Percentiles rank a stretch among this genome's conserved stretches.
These are phyloP conservation scores for Dynastes maya DNA, from an alignment of 2,888 invertebrate species.

Conservation along the genomic window DNA sequence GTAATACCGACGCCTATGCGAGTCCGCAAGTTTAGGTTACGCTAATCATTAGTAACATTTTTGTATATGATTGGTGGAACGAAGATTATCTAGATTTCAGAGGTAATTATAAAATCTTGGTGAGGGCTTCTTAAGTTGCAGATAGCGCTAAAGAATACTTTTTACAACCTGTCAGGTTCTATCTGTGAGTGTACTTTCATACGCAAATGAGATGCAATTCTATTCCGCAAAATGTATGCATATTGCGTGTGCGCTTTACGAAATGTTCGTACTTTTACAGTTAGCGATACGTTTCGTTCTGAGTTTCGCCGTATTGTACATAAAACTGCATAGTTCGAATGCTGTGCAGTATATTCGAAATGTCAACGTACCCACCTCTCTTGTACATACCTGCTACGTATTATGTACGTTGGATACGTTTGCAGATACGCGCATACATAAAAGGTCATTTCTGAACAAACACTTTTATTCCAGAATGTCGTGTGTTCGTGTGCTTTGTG, in stretches of 20 bases:
- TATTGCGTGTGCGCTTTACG: neutral
- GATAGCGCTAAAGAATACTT: too few relatives aligned
- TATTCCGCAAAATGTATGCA: neutral
- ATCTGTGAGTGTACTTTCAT: too few relatives aligned
- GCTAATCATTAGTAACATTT: too few relatives aligned
- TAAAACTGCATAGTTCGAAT: conserved; percentile 3
- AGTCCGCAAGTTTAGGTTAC: too few relatives aligned
- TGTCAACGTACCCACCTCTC: conserved; percentile 6
- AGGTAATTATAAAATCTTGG: too few relatives aligned
- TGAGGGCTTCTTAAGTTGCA: too few relatives aligned
- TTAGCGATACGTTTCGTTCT: neutral
- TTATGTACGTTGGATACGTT: neutral
- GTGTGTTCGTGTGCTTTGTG: conserved; percentile 1
- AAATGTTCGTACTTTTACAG: neutral
- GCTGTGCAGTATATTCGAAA: neutral
- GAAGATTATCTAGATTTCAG: too few relatives aligned
- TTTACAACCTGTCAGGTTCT: too few relatives aligned
- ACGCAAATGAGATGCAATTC: neutral
- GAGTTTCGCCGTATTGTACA: neutral
- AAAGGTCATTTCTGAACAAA: conserved; percentile 14
- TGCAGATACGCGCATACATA: neutral
- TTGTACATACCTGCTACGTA: neutral
- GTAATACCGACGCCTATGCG: too few relatives aligned
- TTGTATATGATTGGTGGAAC: too few relatives aligned
- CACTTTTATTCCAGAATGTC: conserved; percentile 18